These are phyloP conservation scores for Panthera leo DNA, from an alignment of 2,113 vertebrate genomes.

Conservation along the genomic window DNA sequence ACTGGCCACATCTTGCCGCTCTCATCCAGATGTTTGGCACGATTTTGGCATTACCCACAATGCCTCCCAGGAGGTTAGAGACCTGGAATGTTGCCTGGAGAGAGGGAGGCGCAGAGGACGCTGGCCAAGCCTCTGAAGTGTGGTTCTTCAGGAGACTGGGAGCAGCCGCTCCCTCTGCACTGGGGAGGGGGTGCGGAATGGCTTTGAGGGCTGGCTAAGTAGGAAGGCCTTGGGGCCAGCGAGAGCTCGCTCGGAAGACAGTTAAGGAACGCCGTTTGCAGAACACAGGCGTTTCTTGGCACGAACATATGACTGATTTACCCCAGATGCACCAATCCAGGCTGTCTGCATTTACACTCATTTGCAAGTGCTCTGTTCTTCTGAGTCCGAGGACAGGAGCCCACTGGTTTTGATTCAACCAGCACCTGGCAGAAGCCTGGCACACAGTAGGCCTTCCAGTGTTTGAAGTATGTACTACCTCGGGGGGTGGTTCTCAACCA, in stretches of 20 bases:
- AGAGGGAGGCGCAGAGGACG: fast-evolving
- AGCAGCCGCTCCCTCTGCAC: not conserved
- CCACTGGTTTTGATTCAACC: not conserved
- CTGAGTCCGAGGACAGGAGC: not conserved
- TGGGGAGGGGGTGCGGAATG: fast-evolving
- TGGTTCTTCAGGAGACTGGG: fast-evolving
- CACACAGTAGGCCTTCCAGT: not conserved
- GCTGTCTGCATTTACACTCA: fast-evolving
- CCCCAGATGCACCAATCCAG: fast-evolving
- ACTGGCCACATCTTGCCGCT: not conserved
- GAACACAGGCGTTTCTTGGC: fast-evolving
- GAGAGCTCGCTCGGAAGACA: not conserved
- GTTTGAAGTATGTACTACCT: too few relatives aligned
- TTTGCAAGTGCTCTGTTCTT: not conserved
- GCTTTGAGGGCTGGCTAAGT: not conserved
- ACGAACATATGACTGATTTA: not conserved
- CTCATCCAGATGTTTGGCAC: not conserved
- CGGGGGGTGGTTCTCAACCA: not conserved
- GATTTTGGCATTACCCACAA: not conserved
- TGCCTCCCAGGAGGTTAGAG: not conserved
- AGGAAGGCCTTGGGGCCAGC: not conserved
- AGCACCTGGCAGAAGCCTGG: not conserved
- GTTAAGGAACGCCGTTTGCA: fast-evolving
- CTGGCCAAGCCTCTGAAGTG: not conserved
- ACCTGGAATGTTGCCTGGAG: not conserved